Conservation (phyloP, 2,113 vertebrate species). For the Pteronura brasiliensis region DNA sequence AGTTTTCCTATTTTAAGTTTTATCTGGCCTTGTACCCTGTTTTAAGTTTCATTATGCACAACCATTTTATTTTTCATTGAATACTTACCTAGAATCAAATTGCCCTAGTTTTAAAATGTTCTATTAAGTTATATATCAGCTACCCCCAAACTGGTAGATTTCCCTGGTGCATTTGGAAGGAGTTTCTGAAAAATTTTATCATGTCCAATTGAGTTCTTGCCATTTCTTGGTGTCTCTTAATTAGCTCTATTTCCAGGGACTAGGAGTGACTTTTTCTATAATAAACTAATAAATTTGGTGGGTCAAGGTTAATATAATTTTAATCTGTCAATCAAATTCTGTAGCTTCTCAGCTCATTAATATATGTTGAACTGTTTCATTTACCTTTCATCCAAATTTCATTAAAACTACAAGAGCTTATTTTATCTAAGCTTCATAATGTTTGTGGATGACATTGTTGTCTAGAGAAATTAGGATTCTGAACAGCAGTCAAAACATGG, state of each 20-base stretch:
- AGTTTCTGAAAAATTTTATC: slow-evolving; percentile 32
- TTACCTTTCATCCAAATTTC: slow-evolving; percentile 46
- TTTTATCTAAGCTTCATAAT: slow-evolving; percentile 40
- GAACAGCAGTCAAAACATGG: not conserved
- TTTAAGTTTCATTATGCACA: not conserved
- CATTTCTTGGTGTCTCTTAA: slow-evolving; percentile 51
- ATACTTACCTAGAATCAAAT: not conserved
- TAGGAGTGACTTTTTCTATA: slow-evolving; percentile 9
- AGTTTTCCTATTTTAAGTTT: not conserved
- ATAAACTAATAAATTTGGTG: slow-evolving; percentile 44
- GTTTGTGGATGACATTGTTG: slow-evolving; percentile 26
- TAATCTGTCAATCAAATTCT: slow-evolving; percentile 32
- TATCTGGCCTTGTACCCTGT: not conserved
- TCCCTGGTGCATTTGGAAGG: not conserved
- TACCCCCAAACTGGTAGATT: not conserved
- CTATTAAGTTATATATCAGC: not conserved
- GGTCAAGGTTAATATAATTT: slow-evolving; percentile 58
- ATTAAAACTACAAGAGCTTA: slow-evolving; percentile 44
- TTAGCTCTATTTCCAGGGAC: slow-evolving; percentile 45
- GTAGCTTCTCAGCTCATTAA: slow-evolving; percentile 35
- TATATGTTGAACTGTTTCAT: not conserved
- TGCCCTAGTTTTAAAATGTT: not conserved
- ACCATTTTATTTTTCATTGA: slow-evolving; percentile 5
- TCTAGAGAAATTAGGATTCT: slow-evolving; percentile 19
- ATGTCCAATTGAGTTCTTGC: slow-evolving; percentile 16